Conservation (phyloP, 1,140 invertebrate genomes). For the Drosophila pectinifera region DNA sequence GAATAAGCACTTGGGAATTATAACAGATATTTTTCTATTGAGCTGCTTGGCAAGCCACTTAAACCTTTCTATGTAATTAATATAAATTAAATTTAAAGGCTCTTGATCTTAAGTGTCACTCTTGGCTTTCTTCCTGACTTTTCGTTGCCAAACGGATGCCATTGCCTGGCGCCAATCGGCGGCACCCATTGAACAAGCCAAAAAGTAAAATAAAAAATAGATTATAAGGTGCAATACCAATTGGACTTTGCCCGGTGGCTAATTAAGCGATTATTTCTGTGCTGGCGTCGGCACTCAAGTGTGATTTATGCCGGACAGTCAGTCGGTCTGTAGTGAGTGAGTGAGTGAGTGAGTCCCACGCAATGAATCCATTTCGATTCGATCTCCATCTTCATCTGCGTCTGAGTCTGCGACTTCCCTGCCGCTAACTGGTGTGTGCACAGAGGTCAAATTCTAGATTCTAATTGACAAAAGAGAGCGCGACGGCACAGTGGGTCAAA, state of each 20-base stretch:
- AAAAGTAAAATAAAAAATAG: neutral
- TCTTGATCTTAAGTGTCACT: neutral
- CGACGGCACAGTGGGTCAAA: constrained; percentile 59
- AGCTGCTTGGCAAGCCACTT: too few species aligned
- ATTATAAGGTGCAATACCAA: constrained; percentile 34
- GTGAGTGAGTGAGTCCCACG: constrained; percentile 39
- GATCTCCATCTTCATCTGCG: constrained; percentile 8
- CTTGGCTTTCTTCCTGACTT: neutral
- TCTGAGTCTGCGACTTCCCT: too few species aligned
- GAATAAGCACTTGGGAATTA: neutral
- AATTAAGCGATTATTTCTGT: constrained; percentile 73
- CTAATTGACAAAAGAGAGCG: constrained; percentile 65
- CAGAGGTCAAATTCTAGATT: constrained; percentile 74
- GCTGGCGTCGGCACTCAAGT: constrained; percentile 60
- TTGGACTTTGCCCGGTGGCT: constrained; percentile 48
- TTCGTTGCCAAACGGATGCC: constrained; percentile 15
- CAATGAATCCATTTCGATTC: constrained; percentile 45
- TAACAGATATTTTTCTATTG: neutral
- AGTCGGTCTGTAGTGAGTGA: neutral
- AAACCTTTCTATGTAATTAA: neutral
- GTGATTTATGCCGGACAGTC: constrained; percentile 70
- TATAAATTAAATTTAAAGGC: neutral
- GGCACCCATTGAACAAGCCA: neutral
- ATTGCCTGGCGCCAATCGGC: constrained; percentile 24
- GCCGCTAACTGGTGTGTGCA: constrained; percentile 5